Evolutionary conservation across 2,113 vertebrate genomes (phyloP), one percentile per base, ranked within the genome.

Genomic region (Brienomyrus brachyistius): DNA sequence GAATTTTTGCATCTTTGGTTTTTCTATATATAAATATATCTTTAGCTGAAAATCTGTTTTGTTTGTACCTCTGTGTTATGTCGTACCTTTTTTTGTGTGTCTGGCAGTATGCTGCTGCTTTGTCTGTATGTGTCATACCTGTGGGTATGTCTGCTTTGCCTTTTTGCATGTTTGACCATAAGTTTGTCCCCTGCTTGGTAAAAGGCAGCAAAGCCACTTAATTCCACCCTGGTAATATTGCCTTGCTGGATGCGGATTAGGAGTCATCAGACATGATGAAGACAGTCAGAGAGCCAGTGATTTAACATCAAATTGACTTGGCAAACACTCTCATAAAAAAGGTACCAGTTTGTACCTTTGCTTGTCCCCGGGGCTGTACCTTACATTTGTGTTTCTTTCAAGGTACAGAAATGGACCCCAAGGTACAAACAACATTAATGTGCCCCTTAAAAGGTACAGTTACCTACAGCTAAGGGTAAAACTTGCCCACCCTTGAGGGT

Each of bases 201-300:
- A 90, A 91, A 91, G 90, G 94, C 93, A 95, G 91, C 93, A 95
- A 94, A 92, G 90, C 91, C 91, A 88, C 91, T 91, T 94, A 93
- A 93, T 94, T 95, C 92, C 92, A 94, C 90, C 91, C 91, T 93
- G 92, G 94, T 92, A 93, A 94, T 88, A 47, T 89, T 94, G 93
- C 91, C 91, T 91, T 91, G 91, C 92, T 93, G 92, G 92, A 91
- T 2, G 48, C 88, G 89, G 91, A 91, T 54, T 54, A 19, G 17
- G 52, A 54, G 52, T 94, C 92, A 93, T 91, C 89, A 91, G 90
- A 85, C 50, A 90, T 91, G 92, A 92, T 94, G 94, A 93, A 92
- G 93, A 91, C 94, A 91, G 92, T 91, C 80, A 62, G 45, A 15
- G 23, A n/a, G 6, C 8, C 23, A n/a, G 59, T 47, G 51, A 54